Evolutionary conservation across 2,797 vertebrate genomes (phyloP), one percentile per base, ranked within the genome.

Genomic region (Agapornis canus): DNA sequence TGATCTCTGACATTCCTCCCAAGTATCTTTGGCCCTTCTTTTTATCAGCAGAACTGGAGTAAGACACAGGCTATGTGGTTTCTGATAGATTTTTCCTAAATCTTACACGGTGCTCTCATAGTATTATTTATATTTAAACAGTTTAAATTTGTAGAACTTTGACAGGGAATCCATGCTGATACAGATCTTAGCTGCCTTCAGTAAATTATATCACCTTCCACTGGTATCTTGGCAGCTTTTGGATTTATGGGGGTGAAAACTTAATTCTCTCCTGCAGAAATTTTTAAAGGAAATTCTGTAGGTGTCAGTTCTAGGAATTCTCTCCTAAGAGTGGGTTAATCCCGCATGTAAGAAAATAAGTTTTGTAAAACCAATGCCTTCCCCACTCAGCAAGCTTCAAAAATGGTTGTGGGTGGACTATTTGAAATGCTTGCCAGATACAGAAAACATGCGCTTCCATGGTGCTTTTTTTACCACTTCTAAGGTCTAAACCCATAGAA

Each of bases 221-320:
- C 13, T 42, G 60, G 56, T 63, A 79, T 70, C 80, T 82, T 86
- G 70, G 54, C 76, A 97, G 43, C 63, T 77, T 94, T 79, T 82
- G 61, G 27, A 92, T 91, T 86, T 83, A 78, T 35, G 64, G 63
- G 49, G 52, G 65, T 93, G 82, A 85, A 90, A 87, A 82, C 27
- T 70, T 42, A 60, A 56, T 76, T 20, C 35, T 82, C 71, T 92
- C 20, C 42, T 82, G 56, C 60, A 92, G 57, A 94, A 92, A 40
- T 32, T 72, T 69, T 94, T 89, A 80, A 78, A 81, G 56, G 73
- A 91, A 94, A 90, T 86, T 79, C 69, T 91, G 91, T 86, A 84
- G 92, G 91, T 86, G 94, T 89, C 59, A 95, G 70, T 81, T 96
- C 88, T 94, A 92, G 94, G 70, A 88, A 92, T 82, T 91, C 61